Evolutionary conservation across 2,888 invertebrate species (phyloP), one percentile per base, ranked within the genome.

Genomic region (Folsomia candida): DNA sequence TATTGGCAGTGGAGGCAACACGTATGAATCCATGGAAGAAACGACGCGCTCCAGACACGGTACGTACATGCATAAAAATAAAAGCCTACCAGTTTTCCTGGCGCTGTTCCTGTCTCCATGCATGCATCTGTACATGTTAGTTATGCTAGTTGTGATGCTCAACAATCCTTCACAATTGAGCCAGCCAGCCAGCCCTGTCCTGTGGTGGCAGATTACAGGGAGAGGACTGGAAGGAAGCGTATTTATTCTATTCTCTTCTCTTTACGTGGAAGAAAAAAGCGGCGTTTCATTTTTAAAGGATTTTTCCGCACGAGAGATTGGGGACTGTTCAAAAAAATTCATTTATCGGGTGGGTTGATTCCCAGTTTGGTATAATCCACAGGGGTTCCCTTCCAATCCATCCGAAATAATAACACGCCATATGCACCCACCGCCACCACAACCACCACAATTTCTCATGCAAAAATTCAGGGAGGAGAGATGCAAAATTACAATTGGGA

Each of bases 11-110:
- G 66, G 51, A 51, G 61, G 58, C 18, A 67, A 67, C 27, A 66
- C 67, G 25, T 70, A 70, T 28, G 70, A 70, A 54, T 67, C 67
- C 47, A 67, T 70, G 26, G 67, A 70, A 27, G 70, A 70, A 24
- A 61, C 63, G 22, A 61, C 64, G 11, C 65, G 70, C 27, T 70
- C 70, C 70, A 65, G 70, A 70, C 70, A 70, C 70, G 70, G 70
- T 69, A 29, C 47, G 47, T 47, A 11, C n/a, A n/a, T n/a, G n/a
- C n/a, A n/a, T n/a, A n/a, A n/a, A n/a, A n/a, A n/a, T n/a, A n/a
- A n/a, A n/a, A n/a, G n/a, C n/a, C n/a, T n/a, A 37, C 14, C 37
- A 37, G 37, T 37, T 9, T 4, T 37, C 37, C 14, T 4, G 37
- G 6, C 14, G 37, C 4, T 37, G 37, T 37, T 37, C 6, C 14